Percentiles rank a stretch among this genome's conserved stretches.
These are phyloP conservation scores for Drosophila putrida DNA, from an alignment of 2,888 invertebrate genomes.

Conservation along the genomic window DNA sequence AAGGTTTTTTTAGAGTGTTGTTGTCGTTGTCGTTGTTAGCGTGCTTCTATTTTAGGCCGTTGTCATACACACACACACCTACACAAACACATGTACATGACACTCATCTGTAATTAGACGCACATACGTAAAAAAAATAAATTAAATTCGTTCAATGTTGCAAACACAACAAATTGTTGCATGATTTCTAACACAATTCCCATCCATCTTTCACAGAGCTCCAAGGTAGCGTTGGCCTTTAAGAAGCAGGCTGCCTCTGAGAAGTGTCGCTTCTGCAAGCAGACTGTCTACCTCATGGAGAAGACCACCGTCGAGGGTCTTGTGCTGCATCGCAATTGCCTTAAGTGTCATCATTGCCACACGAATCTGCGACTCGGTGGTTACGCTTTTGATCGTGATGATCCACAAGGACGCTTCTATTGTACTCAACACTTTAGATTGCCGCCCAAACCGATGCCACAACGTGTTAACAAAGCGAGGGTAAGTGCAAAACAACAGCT, in stretches of 20 bases:
- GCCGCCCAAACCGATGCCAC: conserved; percentile 86
- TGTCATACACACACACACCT: conserved; percentile 37
- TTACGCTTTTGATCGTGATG: conserved; percentile 90
- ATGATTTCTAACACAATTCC: conserved; percentile 5
- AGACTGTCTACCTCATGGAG: conserved; percentile 97
- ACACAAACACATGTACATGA: conserved; percentile 39
- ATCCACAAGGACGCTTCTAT: conserved; percentile 89
- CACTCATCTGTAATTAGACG: conserved; percentile 37
- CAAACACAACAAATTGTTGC: not conserved
- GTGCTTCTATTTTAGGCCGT: conserved; percentile 58
- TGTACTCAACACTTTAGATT: conserved; percentile 91
- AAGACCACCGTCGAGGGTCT: conserved; percentile 95
- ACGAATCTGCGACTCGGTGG: conserved; percentile 92
- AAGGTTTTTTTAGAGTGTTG: conserved; percentile 39
- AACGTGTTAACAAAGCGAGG: conserved; percentile 63
- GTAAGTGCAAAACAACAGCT: conserved; percentile 35
- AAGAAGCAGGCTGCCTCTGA: conserved; percentile 90
- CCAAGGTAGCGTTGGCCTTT: conserved; percentile 87
- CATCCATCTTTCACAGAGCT: conserved; percentile 85
- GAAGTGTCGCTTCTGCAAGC: conserved; percentile 94
- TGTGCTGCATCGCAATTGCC: conserved; percentile 96
- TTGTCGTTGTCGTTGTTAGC: conserved; percentile 55
- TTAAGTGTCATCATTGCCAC: conserved; percentile 97
- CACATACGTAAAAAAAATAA: conserved; percentile 25
- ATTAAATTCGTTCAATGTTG: conserved; percentile 13